Base-by-base conservation (phyloP, 1,140 invertebrate genomes). In the Lethocerus indicus region DNA sequence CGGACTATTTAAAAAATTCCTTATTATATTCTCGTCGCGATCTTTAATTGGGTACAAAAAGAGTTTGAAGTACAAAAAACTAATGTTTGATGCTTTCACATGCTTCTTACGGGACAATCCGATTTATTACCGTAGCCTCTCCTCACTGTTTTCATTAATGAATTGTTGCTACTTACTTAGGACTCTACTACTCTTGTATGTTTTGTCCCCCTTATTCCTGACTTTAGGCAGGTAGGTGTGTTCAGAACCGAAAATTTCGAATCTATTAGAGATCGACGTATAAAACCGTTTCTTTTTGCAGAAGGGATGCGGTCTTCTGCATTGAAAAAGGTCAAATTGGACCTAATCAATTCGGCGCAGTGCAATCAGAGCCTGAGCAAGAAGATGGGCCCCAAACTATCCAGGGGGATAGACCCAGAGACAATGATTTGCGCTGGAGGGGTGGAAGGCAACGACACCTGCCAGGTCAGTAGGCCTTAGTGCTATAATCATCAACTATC, bases 381-480 rank as follows among this genome's bases (percentile, higher is more conserved):
- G 27, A 37, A 42, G 18, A 4, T 14, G 16, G 40, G 49, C 9
- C n/a, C 20, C 16, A 14, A 42, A 3, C 49, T 41, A 3, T 41
- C 27, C 14, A 35, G 26, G 13, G 72, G 72, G 0, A 67, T 74
- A 13, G 36, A 65, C 13, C 54, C 62, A 1, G 59, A 65, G 0
- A 68, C 65, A 52, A 71, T 73, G 58, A 58, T 84, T 21, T 83
- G 81, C 60, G 80, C 79, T 20, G 81, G 81, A 18, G 35, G 26
- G 6, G 68, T 69, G 43, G 66, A 71, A 0, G 76, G 76, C 5
- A 75, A 72, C 50, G 80, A 83, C 56, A 79, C 79, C 1, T 83
- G 80, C 56, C 77, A 81, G 68, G 79, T 80, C 63, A 49, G 32
- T 29, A 49, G n/a, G n/a, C n/a, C n/a, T n/a, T n/a, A n/a, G n/a